Base-by-base conservation (phyloP, 2,888 invertebrate species). In the Danaus chrysippus region DNA sequence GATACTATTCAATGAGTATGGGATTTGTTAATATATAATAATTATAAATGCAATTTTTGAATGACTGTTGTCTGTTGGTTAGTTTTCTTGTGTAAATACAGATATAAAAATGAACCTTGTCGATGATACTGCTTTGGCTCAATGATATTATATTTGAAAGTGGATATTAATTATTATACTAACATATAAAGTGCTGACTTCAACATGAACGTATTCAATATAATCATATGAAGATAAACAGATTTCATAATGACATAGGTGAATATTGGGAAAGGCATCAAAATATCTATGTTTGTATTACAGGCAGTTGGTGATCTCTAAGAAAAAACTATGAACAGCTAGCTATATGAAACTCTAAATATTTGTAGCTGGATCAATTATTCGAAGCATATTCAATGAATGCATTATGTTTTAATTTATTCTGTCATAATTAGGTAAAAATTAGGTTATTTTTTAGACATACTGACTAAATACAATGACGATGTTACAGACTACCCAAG, bases 251-350 rank as follows among this genome's bases (percentile, higher is more conserved):
- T 34, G 23, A 34, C 23, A 5, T 34, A 34, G 17, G 49, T 49
- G 58, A 58, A 42, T 42, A 60, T 59, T 42, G 62, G 58, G 60
- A 57, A 42, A 64, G 23, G 61, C 65, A 66, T 71, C 72, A 76
- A 34, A 34, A 73, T 67, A 72, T 71, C 68, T 72, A 66, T 76
- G 83, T 88, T 90, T 90, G 81, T 78, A 88, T 90, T 90, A 82
- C 90, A 90, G 90, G 90, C 89, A 86, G 89, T 85, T 90, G 89
- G 90, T 90, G 90, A 90, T 84, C 84, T 85, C 72, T 78, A 79
- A 84, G 81, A 82, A 83, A 34, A 84, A 79, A 83, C 76, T 79
- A 79, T 82, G 79, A 77, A 75, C 79, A 74, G 79, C 80, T 79
- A 74, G 79, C 80, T 79, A 76, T 77, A 78, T 78, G 76, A 77